Percentiles rank a stretch among this genome's conserved stretches.
Conservation (phyloP, 2,797 vertebrate species). For the Cichlasoma orientale region DNA sequence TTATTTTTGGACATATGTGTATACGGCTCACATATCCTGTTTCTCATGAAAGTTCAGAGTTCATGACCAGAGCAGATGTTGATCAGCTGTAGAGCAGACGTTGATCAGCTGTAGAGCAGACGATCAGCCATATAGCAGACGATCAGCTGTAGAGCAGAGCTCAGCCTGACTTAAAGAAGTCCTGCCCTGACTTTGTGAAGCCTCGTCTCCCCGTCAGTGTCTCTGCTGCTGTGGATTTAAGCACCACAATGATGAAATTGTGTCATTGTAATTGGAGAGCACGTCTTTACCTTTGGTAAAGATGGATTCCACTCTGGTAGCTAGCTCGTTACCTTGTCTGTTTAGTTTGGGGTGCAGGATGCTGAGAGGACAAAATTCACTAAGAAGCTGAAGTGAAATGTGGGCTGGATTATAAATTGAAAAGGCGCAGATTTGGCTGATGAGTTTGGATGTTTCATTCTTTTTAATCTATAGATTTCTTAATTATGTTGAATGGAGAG, state of each 20-base stretch:
- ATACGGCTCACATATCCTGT: too few relatives aligned
- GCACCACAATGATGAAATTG: accelerated
- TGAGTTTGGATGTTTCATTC: not conserved
- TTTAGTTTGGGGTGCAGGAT: not conserved
- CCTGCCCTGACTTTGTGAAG: not conserved
- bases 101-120: too few relatives aligned
- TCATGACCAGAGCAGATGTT: too few relatives aligned
- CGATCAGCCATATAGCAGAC: too few relatives aligned
- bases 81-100: too few relatives aligned
- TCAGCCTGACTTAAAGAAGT: not conserved
- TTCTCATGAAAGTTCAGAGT: too few relatives aligned
- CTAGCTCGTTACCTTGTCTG: not conserved
- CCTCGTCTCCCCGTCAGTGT: not conserved
- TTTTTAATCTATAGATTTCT: not conserved
- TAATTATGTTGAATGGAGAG: not conserved
- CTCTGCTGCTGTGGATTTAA: not conserved
- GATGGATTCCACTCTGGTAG: not conserved
- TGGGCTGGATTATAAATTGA: not conserved
- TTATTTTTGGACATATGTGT: too few relatives aligned
- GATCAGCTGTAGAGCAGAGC: not conserved
- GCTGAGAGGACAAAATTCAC: not conserved
- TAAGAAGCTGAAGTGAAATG: not conserved
- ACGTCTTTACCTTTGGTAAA: not conserved
- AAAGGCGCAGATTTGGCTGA: not conserved
- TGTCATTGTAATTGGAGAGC: not conserved